phyloP scores from a whole-genome alignment of 2,113 vertebrate genomes.

The Capreolus pygargus region DNA sequence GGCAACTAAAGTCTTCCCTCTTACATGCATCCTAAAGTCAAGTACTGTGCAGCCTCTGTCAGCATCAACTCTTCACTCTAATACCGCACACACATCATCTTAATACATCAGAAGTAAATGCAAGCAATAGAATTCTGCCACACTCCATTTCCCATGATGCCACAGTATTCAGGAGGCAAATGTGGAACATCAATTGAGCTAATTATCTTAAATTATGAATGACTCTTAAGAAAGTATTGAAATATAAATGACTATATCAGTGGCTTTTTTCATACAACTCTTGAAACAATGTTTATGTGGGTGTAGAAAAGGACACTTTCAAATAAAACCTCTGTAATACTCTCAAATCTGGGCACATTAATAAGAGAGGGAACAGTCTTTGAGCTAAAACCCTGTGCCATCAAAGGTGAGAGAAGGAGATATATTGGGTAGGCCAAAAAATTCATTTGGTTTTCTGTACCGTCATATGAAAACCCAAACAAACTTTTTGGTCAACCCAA shows the following conservation, averaged over 20 bases:
- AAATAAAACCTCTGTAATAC: constrained; percentile 31
- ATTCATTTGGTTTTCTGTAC: neutral
- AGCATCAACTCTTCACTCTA: neutral
- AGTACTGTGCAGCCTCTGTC: neutral
- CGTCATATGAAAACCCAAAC: neutral
- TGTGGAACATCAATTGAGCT: neutral
- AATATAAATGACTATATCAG: neutral
- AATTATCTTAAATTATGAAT: constrained; percentile 45
- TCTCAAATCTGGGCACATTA: neutral
- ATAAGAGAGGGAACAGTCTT: constrained; percentile 18
- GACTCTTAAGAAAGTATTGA: neutral
- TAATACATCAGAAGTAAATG: constrained; percentile 44
- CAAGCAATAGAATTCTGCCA: neutral
- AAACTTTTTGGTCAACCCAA: neutral
- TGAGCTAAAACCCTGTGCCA: neutral
- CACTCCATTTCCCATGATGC: constrained; percentile 20
- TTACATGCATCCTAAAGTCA: neutral
- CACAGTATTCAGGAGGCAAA: neutral
- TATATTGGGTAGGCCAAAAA: neutral
- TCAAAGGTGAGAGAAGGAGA: neutral
- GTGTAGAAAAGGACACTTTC: neutral
- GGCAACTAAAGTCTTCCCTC: neutral
- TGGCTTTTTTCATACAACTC: constrained; percentile 3
- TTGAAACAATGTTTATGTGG: neutral
- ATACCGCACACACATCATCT: neutral